Evolutionary conservation across 2,797 vertebrate species (phyloP).

Genomic region (Sandelia bainsii): DNA sequence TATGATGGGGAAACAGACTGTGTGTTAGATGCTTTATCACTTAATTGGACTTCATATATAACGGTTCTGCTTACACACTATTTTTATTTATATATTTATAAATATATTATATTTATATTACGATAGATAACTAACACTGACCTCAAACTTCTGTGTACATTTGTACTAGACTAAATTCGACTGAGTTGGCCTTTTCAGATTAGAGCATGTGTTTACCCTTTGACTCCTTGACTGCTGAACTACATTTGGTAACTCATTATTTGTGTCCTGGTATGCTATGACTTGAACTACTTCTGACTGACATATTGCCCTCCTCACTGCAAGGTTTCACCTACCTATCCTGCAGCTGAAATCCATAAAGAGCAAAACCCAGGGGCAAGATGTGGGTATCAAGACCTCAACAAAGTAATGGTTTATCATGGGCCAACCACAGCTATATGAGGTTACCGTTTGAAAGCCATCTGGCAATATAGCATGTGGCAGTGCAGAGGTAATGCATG

Average conservation of each 20-base stretch:
- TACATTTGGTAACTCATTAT: slow-evolving; percentile 64
- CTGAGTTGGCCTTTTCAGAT: slow-evolving; percentile 64
- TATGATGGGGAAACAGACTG: background rate
- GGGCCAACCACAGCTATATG: slow-evolving; percentile 83
- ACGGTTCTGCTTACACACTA: background rate
- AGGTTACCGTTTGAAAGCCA: slow-evolving; percentile 88
- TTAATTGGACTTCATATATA: slow-evolving; percentile 9
- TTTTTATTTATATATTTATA: background rate
- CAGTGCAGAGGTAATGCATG: slow-evolving; percentile 84
- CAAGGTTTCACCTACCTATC: slow-evolving; percentile 73
- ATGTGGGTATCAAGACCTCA: slow-evolving; percentile 88
- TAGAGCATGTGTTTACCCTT: slow-evolving; percentile 52
- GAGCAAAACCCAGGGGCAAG: slow-evolving; percentile 87
- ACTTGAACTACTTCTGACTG: slow-evolving; percentile 81
- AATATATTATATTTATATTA: background rate
- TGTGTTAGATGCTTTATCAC: background rate
- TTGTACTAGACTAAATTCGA: slow-evolving; percentile 45
- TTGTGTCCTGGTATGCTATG: slow-evolving; percentile 63
- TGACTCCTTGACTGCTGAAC: slow-evolving; percentile 63
- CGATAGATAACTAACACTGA: slow-evolving; percentile 10
- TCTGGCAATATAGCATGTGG: slow-evolving; percentile 87
- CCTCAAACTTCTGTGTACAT: slow-evolving; percentile 7
- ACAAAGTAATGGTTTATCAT: slow-evolving; percentile 83
- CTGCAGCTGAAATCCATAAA: slow-evolving; percentile 82
- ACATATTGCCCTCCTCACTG: slow-evolving; percentile 81